Conservation (phyloP, 2,113 vertebrate genomes). For the Rhea pennata region DNA sequence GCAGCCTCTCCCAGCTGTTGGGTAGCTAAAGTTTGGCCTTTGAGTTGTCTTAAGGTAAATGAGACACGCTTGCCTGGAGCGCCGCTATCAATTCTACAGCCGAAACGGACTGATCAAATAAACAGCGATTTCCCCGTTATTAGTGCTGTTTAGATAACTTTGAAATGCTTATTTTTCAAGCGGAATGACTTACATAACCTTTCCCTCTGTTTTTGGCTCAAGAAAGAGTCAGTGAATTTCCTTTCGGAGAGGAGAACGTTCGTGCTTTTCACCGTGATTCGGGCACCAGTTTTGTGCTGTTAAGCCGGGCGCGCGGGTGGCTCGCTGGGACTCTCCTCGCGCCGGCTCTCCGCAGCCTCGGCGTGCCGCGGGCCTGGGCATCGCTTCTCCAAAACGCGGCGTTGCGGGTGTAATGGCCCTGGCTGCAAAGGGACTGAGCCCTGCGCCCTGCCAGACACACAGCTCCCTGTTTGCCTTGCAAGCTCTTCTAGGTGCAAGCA, state of each 20-base stretch:
- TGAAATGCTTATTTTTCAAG: slow-evolving; percentile 48
- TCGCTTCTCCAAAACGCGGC: not conserved
- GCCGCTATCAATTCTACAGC: not conserved
- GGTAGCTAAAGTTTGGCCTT: not conserved
- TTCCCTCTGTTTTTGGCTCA: not conserved
- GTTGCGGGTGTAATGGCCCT: not conserved
- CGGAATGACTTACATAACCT: slow-evolving; percentile 14
- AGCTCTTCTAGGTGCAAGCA: not conserved
- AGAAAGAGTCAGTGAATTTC: slow-evolving; percentile 35
- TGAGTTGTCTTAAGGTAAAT: not conserved
- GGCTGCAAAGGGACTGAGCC: not conserved
- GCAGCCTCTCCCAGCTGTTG: not conserved
- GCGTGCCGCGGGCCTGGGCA: accelerated
- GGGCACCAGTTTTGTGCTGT: not conserved
- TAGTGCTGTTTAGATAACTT: slow-evolving; percentile 41
- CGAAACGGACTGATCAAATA: not conserved
- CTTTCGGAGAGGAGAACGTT: slow-evolving; percentile 44
- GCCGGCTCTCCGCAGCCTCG: not conserved
- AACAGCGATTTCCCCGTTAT: slow-evolving; percentile 33
- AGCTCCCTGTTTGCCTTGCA: too few species aligned
- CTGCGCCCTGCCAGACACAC: not conserved
- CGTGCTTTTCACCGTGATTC: not conserved
- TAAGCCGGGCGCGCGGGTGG: not conserved
- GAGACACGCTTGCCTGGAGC: not conserved
- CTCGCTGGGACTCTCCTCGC: slow-evolving; percentile 29